Conservation (phyloP, 2,888 invertebrate genomes). For the Eilema caniola region DNA sequence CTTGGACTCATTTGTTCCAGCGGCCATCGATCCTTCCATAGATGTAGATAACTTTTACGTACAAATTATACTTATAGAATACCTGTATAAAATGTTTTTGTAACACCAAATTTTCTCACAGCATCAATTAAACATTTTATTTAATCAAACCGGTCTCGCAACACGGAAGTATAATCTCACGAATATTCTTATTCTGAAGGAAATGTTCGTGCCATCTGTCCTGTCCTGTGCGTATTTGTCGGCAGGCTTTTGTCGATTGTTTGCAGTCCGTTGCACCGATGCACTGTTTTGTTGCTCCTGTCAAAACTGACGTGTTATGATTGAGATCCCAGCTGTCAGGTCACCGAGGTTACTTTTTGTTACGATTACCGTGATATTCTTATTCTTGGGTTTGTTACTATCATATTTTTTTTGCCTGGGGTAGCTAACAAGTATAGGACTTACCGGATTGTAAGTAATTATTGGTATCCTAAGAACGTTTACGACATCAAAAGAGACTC, state of each 20-base stretch:
- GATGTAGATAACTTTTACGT: too few relatives aligned
- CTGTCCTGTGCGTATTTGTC: conserved; percentile 59
- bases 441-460: background rate
- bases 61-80: background rate
- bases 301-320: conserved; percentile 51
- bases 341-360: conserved; percentile 24
- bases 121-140: conserved; percentile 35
- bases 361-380: conserved; percentile 7
- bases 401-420: background rate
- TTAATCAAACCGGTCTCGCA: conserved; percentile 70
- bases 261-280: conserved; percentile 57
- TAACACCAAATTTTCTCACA: conserved; percentile 44
- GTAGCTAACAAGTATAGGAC: background rate
- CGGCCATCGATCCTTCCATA: too few relatives aligned
- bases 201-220: conserved; percentile 69
- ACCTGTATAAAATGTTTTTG: conserved; percentile 32
- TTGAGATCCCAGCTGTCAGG: conserved; percentile 35
- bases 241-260: conserved; percentile 58
- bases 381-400: conserved; percentile 19
- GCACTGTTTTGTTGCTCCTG: conserved; percentile 52
- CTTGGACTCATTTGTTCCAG: too few relatives aligned
- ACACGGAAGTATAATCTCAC: conserved; percentile 77
- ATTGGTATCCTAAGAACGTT: background rate
- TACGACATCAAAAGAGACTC: background rate
- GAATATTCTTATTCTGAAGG: conserved; percentile 75